Conservation (phyloP, 2,888 invertebrate species). For the Coecobrya sp. region DNA sequence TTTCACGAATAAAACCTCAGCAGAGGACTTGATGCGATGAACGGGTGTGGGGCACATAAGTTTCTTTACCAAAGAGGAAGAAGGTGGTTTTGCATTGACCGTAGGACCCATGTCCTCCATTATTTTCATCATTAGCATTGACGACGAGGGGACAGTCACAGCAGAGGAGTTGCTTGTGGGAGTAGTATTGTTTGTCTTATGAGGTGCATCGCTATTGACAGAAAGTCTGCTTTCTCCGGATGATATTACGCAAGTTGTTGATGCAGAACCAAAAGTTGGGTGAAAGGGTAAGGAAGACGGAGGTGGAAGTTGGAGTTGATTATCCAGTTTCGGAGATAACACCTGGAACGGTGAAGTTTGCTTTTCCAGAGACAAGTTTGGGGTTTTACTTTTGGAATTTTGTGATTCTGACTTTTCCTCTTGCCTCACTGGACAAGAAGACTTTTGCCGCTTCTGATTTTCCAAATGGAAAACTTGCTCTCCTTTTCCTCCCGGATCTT, state of each 20-base stretch:
- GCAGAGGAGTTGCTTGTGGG: background rate
- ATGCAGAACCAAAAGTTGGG: constrained; percentile 55
- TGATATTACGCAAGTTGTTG: constrained; percentile 39
- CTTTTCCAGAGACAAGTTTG: constrained; percentile 25
- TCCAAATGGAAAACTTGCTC: constrained; percentile 45
- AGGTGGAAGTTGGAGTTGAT: constrained; percentile 59
- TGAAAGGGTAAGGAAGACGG: constrained; percentile 40
- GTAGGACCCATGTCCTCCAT: constrained; percentile 69
- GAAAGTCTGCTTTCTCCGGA: constrained; percentile 48
- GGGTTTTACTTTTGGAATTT: constrained; percentile 25
- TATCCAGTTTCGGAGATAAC: constrained; percentile 73
- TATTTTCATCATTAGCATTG: constrained; percentile 77
- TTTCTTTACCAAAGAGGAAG: constrained; percentile 67
- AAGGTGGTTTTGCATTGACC: constrained; percentile 48
- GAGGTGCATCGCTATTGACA: constrained; percentile 1
- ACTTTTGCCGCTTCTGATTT: constrained; percentile 6
- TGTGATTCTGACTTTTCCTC: constrained; percentile 39
- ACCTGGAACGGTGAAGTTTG: constrained; percentile 61
- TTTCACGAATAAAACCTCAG: constrained; percentile 75
- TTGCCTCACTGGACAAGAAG: constrained; percentile 14
- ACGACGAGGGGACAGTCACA: constrained; percentile 29
- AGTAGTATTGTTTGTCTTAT: background rate
- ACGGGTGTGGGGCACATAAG: constrained; percentile 64
- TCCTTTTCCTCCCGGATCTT: constrained; percentile 2
- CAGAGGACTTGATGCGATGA: constrained; percentile 60